phyloP scores from a whole-genome alignment of 2,888 invertebrate genomes.

The Chymomyza amoena region DNA sequence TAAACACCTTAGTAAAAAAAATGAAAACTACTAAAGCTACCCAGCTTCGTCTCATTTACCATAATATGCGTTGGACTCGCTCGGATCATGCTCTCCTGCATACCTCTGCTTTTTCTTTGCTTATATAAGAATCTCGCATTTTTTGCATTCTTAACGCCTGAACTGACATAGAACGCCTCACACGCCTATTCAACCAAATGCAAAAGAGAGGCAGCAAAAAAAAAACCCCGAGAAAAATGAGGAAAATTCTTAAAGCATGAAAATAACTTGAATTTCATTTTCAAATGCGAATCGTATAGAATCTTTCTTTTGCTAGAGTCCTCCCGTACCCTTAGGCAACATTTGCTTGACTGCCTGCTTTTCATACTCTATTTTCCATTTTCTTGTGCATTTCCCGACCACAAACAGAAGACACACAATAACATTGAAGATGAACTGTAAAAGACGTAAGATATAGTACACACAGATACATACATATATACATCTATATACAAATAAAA shows the following conservation, averaged over 20 bases:
- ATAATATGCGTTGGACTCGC: not conserved
- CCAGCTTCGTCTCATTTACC: not conserved
- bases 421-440: constrained; percentile 69
- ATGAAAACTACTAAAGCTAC: not conserved
- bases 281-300: not conserved
- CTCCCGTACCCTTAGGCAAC: constrained; percentile 24
- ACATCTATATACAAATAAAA: constrained; percentile 54
- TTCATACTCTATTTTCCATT: not conserved
- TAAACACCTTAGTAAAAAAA: too few species aligned
- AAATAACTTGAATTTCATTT: constrained; percentile 60
- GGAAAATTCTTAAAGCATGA: constrained; percentile 1
- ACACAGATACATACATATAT: too few species aligned
- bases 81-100: not conserved
- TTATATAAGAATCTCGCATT: not conserved
- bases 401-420: constrained; percentile 37
- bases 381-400: not conserved
- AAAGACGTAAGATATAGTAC: constrained; percentile 47
- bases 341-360: constrained; percentile 16
- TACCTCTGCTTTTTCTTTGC: not conserved
- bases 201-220: not conserved
- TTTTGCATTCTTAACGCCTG: not conserved
- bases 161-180: not conserved
- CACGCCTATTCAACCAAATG: not conserved
- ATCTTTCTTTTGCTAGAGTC: not conserved
- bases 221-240: not conserved